A percentile compares a stretch with the other conserved stretches of the same genome.
These are phyloP conservation scores for Eristalinus sepulchralis DNA, from an alignment of 2,888 invertebrate species.

Conservation along the genomic window DNA sequence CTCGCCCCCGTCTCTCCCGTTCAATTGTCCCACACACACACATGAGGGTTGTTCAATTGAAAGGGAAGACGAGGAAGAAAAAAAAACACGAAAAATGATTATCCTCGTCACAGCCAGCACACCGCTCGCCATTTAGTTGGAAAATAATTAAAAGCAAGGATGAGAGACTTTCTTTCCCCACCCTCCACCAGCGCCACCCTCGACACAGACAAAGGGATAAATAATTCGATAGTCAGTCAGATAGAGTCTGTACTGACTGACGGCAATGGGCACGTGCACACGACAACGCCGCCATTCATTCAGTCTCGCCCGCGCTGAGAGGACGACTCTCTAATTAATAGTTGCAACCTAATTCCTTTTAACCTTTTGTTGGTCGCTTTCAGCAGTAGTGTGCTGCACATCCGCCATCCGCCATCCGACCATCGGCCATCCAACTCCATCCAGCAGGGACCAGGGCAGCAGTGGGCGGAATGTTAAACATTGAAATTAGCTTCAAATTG, in stretches of 20 bases:
- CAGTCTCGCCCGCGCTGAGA: not conserved
- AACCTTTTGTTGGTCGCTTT: slow-evolving; percentile 45
- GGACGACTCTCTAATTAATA: slow-evolving; percentile 57
- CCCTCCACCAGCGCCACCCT: not conserved
- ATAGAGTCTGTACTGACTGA: slow-evolving; percentile 14
- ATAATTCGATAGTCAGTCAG: slow-evolving; percentile 44
- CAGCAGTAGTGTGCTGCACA: slow-evolving; percentile 16
- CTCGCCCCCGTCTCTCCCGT: slow-evolving; percentile 6
- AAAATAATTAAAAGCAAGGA: slow-evolving; percentile 56
- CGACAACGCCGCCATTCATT: slow-evolving; percentile 7
- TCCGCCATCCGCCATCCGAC: not conserved
- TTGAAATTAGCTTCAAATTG: slow-evolving; percentile 65
- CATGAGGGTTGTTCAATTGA: slow-evolving; percentile 59
- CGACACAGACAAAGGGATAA: slow-evolving; percentile 50
- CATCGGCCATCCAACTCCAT: not conserved
- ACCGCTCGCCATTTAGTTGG: slow-evolving; percentile 46
- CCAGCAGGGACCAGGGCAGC: slow-evolving; percentile 16
- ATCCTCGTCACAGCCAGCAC: slow-evolving; percentile 11
- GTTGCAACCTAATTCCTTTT: slow-evolving; percentile 58
- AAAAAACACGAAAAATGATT: slow-evolving; percentile 38
- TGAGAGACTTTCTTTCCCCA: slow-evolving; percentile 7
- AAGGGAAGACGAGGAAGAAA: slow-evolving; percentile 42
- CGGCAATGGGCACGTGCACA: slow-evolving; percentile 41
- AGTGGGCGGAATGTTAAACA: slow-evolving; percentile 64
- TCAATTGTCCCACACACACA: slow-evolving; percentile 5